Conservation (phyloP, 2,888 invertebrate species). For the Pyrocoelia pectoralis region DNA sequence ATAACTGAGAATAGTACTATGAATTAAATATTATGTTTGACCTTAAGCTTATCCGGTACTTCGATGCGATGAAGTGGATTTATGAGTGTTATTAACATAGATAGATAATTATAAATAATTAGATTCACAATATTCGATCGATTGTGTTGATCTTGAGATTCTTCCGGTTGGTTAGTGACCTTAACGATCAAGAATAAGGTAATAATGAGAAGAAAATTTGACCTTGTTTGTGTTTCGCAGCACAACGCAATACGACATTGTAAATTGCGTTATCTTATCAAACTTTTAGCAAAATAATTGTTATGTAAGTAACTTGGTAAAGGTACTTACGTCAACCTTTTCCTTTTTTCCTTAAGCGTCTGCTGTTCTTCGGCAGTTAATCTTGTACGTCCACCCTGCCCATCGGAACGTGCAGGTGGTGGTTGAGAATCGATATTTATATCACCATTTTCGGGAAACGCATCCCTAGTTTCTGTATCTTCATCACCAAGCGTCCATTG, state of each 20-base stretch:
- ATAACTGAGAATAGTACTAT: too few relatives aligned
- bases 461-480: conserved; percentile 58
- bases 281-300: background rate
- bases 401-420: conserved; percentile 58
- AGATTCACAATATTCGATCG: too few relatives aligned
- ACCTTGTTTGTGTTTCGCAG: too few relatives aligned
- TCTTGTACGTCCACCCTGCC: conserved; percentile 54
- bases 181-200: too few relatives aligned
- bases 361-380: conserved; percentile 47
- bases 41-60: too few relatives aligned
- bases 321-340: conserved; percentile 53
- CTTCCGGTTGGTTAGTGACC: background rate
- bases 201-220: background rate
- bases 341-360: conserved; percentile 52
- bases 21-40: too few relatives aligned
- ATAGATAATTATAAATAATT: too few relatives aligned
- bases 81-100: too few relatives aligned
- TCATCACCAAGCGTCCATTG: conserved; percentile 53
- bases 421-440: conserved; percentile 50
- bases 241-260: too few relatives aligned
- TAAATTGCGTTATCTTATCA: background rate
- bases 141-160: too few relatives aligned
- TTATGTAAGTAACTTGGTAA: background rate
- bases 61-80: too few relatives aligned
- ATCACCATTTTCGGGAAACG: conserved; percentile 61